A percentile compares a stretch with the other conserved stretches of the same genome.
phyloP scores from a whole-genome alignment of 1,140 invertebrate species.

The Diachasmimorpha longicaudata region DNA sequence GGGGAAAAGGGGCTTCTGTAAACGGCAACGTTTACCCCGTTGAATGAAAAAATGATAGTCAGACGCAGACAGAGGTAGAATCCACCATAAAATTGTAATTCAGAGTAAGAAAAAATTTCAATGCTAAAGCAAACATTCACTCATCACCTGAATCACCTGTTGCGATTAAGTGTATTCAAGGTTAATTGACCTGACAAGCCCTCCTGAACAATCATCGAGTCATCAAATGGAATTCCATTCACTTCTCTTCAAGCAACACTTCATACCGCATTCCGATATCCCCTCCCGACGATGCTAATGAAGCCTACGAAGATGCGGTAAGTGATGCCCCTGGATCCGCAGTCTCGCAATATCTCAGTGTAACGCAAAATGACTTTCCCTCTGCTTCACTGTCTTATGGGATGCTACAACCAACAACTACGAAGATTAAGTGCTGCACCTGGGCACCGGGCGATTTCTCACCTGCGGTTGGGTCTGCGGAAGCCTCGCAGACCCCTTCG shows the following conservation, averaged over 20 bases:
- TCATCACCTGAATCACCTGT: conserved; percentile 13
- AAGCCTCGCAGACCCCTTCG: background rate
- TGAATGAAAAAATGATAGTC: too few species aligned
- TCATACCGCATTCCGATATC: background rate
- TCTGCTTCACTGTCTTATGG: background rate
- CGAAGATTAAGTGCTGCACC: conserved; percentile 29
- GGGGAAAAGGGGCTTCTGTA: too few species aligned
- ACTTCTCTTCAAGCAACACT: background rate
- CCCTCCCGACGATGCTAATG: conserved; percentile 7
- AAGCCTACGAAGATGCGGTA: conserved; percentile 1
- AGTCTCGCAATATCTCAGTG: background rate
- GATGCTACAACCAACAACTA: conserved; percentile 4
- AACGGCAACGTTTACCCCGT: too few species aligned
- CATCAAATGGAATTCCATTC: background rate
- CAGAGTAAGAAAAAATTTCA: too few species aligned
- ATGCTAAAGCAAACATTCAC: too few species aligned
- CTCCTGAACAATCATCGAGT: background rate
- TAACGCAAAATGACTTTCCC: background rate
- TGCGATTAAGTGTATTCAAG: conserved; percentile 4
- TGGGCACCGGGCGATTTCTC: conserved; percentile 21
- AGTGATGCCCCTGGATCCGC: background rate
- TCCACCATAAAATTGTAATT: too few species aligned
- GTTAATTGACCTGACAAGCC: too few species aligned
- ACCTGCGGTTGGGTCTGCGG: conserved; percentile 18
- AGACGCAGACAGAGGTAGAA: too few species aligned